Conservation (phyloP, 2,113 vertebrate species). For the Eptesicus fuscus region DNA sequence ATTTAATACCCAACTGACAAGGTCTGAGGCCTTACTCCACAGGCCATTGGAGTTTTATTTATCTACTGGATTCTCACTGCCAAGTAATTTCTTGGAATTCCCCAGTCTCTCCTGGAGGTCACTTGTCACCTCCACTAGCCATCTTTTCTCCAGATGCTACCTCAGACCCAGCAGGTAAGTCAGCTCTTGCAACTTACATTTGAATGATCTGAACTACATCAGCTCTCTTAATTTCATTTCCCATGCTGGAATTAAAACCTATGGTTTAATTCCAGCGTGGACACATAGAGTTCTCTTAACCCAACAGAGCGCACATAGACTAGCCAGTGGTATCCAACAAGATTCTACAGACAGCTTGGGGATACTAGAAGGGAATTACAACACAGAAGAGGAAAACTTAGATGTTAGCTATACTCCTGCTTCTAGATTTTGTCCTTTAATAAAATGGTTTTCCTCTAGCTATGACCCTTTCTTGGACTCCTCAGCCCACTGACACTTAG, state of each 20-base stretch:
- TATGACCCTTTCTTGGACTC: not conserved
- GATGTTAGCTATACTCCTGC: not conserved
- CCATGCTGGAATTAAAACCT: not conserved
- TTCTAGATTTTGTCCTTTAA: not conserved
- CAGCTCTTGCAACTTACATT: not conserved
- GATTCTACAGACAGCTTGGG: not conserved
- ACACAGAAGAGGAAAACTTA: not conserved
- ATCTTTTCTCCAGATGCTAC: not conserved
- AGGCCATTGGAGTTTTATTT: not conserved
- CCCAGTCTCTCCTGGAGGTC: not conserved
- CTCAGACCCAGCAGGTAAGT: not conserved
- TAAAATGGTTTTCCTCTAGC: not conserved
- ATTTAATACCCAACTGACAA: not conserved
- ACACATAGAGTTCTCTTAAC: not conserved
- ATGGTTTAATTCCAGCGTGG: too few species aligned
- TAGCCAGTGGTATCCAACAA: not conserved
- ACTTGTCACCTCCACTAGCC: not conserved
- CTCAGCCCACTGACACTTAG: not conserved
- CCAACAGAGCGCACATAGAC: not conserved
- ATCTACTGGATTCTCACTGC: not conserved
- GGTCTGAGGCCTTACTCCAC: not conserved
- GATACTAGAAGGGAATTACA: not conserved
- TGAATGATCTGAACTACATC: not conserved
- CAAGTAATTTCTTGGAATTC: not conserved
- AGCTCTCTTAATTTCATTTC: not conserved